These are phyloP conservation scores for Megalopta genalis DNA, from an alignment of 1,140 invertebrate genomes.

Conservation along the genomic window DNA sequence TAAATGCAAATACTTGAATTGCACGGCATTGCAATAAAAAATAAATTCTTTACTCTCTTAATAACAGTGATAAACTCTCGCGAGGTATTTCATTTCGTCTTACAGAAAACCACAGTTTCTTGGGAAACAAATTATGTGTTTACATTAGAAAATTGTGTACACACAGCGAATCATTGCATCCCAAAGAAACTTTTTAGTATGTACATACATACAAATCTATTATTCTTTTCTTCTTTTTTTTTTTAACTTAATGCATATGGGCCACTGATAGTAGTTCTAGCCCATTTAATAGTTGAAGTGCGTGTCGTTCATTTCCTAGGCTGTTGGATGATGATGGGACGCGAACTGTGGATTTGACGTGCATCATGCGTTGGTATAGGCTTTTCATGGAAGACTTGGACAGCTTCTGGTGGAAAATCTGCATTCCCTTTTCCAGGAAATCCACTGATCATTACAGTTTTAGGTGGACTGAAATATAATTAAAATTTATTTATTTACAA, in stretches of 20 bases:
- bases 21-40: slow-evolving; percentile 44
- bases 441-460: slow-evolving; percentile 88
- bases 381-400: slow-evolving; percentile 89
- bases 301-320: slow-evolving; percentile 85
- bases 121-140: neutral
- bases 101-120: slow-evolving; percentile 29
- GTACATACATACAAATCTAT: slow-evolving; percentile 42
- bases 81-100: slow-evolving; percentile 21
- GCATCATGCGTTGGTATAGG: slow-evolving; percentile 84
- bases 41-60: slow-evolving; percentile 56
- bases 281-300: neutral
- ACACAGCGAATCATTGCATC: neutral
- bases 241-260: slow-evolving; percentile 39
- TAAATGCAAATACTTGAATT: slow-evolving; percentile 57
- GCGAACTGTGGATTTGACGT: slow-evolving; percentile 81
- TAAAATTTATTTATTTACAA: neutral
- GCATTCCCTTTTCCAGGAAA: slow-evolving; percentile 89
- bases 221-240: slow-evolving; percentile 11
- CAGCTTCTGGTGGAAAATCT: slow-evolving; percentile 93
- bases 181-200: slow-evolving; percentile 42
- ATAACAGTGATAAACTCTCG: slow-evolving; percentile 65
- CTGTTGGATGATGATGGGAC: slow-evolving; percentile 86
- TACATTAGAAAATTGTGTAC: neutral
- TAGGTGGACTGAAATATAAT: slow-evolving; percentile 83
- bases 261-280: neutral